Percentiles rank a stretch among this genome's conserved stretches.
Evolutionary conservation across 2,113 vertebrate species (phyloP).

Genomic region (Craseonycteris thonglongyai): DNA sequence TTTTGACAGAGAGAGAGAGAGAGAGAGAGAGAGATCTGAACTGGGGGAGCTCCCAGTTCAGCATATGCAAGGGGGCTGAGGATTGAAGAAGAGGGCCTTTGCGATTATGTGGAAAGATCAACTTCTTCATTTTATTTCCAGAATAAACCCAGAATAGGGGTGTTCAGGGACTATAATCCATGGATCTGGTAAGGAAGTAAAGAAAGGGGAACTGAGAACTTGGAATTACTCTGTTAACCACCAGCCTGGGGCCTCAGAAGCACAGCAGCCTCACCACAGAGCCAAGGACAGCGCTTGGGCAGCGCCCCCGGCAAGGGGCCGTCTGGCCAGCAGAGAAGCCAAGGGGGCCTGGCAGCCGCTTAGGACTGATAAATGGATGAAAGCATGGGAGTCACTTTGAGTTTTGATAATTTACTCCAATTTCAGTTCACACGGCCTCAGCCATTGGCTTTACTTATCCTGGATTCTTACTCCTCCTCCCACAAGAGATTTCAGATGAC

Average conservation of each 20-base stretch:
- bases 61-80: not conserved
- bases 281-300: rapidly evolving
- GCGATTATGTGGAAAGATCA: not conserved
- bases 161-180: not conserved
- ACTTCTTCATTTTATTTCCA: not conserved
- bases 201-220: not conserved
- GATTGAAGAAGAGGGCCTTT: not conserved
- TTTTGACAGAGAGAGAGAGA: too few species aligned
- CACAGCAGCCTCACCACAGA: rapidly evolving
- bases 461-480: not conserved
- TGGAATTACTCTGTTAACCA: not conserved
- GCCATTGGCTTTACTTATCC: not conserved
- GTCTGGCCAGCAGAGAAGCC: not conserved
- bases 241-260: not conserved
- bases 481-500: not conserved
- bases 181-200: not conserved
- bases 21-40: too few species aligned
- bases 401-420: not conserved
- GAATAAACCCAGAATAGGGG: too few species aligned
- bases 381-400: not conserved
- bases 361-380: not conserved
- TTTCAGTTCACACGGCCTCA: not conserved
- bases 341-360: rapidly evolving
- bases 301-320: too few species aligned
- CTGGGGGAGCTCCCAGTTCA: too few species aligned